Evolutionary conservation across 2,797 vertebrate species (phyloP), one percentile per base, ranked within the genome.

Genomic region (Myripristis murdjan): DNA sequence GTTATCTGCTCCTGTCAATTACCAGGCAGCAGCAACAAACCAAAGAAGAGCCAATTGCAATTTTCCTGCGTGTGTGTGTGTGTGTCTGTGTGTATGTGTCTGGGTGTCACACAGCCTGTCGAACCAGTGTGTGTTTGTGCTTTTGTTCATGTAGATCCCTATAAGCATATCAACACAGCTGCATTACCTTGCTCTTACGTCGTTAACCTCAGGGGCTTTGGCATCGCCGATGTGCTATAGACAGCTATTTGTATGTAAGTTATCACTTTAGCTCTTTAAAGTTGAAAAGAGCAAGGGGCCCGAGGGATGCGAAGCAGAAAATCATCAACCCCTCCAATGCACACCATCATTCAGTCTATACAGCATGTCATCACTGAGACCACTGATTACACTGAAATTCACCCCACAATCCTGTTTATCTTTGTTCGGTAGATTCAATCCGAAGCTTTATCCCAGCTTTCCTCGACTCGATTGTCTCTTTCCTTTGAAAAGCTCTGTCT

Each of bases 191-290:
- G 57, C 39, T 48, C 56, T 53, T 57, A 77, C 33, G 6, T 5
- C 2, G 49, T 28, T 46, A 58, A 62, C 75, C 78, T 81, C 68
- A 0, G 75, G 77, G 82, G 64, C 33, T 61, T 35, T 63, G 73
- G 70, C 68, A 15, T 3, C 5, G 26, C 9, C 16, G 26, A n/a
- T 14, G 37, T 28, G 57, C 53, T 26, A 14, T 37, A 64, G 52
- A 64, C 24, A n/a, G 65, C 56, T 41, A 78, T 87, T 75, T 79
- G 78, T 67, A 87, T 83, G 73, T 73, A 41, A 68, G 76, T 76
- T 35, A 44, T 81, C 61, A 44, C 84, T 79, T 81, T 73, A 77
- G 85, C 85, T 54, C 81, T 87, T 88, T 80, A 81, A 77, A 75
- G 75, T 71, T 82, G 88, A 89, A 84, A 77, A 84, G 84, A 64